These are phyloP conservation scores for Edolisoma coerulescens DNA, from an alignment of 2,113 vertebrate genomes.

Conservation along the genomic window DNA sequence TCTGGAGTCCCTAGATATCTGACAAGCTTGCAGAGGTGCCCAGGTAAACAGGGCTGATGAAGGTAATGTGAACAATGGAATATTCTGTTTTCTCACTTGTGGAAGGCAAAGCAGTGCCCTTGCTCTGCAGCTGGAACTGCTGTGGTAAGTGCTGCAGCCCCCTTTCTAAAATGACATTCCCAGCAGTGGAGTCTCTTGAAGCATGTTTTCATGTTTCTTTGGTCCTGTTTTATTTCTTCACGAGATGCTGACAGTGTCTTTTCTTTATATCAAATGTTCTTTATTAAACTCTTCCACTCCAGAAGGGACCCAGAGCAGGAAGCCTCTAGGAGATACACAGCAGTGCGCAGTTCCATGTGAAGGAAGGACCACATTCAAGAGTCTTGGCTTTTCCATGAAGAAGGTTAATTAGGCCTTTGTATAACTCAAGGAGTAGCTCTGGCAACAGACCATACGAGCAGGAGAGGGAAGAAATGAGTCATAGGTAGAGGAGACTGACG, in stretches of 20 bases:
- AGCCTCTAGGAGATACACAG: not conserved
- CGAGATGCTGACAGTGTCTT: not conserved
- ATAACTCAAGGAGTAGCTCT: not conserved
- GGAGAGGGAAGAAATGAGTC: constrained; percentile 17
- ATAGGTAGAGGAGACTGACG: not conserved
- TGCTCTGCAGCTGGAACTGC: not conserved
- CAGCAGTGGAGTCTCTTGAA: not conserved
- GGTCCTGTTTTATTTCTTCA: not conserved
- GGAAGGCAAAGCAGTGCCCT: not conserved
- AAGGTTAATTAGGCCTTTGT: not conserved
- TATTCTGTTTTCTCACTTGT: not conserved
- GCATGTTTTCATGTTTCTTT: not conserved
- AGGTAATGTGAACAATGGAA: not conserved
- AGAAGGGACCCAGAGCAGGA: not conserved
- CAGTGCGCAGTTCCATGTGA: not conserved
- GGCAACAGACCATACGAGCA: not conserved
- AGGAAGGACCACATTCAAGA: not conserved
- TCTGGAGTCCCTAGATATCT: not conserved
- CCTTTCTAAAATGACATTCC: not conserved
- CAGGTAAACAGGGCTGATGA: not conserved
- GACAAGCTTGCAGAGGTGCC: not conserved
- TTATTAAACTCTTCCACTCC: not conserved
- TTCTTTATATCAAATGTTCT: not conserved
- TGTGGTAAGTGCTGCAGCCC: not conserved
- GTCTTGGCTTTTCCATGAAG: not conserved